Conservation (phyloP, 2,797 vertebrate genomes). For the Borostomias antarcticus region DNA sequence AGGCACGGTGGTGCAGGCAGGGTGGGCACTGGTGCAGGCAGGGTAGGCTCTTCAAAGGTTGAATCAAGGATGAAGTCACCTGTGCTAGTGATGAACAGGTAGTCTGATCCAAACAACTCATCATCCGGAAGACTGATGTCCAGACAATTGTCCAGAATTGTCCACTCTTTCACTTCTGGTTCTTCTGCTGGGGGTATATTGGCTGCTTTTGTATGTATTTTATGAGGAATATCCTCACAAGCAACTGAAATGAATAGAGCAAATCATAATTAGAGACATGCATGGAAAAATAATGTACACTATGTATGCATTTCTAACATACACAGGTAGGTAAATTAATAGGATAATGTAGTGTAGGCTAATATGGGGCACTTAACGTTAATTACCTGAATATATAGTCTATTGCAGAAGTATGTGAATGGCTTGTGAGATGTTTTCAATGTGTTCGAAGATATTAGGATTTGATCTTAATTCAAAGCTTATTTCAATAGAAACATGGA, state of each 20-base stretch:
- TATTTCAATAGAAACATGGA: too few species aligned
- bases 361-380: too few species aligned
- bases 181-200: constrained; percentile 2
- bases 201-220: background rate
- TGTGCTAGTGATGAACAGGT: background rate
- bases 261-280: constrained; percentile 6
- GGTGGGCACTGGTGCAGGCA: too few species aligned
- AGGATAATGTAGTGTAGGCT: too few species aligned
- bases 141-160: constrained; percentile 6
- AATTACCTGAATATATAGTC: too few species aligned
- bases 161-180: background rate
- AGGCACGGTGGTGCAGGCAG: too few species aligned
- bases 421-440: too few species aligned
- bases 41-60: background rate
- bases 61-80: background rate
- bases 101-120: background rate
- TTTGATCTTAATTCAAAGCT: too few species aligned
- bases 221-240: constrained; percentile 2
- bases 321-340: background rate
- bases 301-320: background rate
- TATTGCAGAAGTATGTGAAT: too few species aligned
- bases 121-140: background rate
- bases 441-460: too few species aligned
- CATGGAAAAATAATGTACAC: constrained; percentile 6
- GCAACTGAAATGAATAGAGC: constrained; percentile 1